Evolutionary conservation across 2,888 invertebrate genomes (phyloP).

Genomic region (Drosophila dives): DNA sequence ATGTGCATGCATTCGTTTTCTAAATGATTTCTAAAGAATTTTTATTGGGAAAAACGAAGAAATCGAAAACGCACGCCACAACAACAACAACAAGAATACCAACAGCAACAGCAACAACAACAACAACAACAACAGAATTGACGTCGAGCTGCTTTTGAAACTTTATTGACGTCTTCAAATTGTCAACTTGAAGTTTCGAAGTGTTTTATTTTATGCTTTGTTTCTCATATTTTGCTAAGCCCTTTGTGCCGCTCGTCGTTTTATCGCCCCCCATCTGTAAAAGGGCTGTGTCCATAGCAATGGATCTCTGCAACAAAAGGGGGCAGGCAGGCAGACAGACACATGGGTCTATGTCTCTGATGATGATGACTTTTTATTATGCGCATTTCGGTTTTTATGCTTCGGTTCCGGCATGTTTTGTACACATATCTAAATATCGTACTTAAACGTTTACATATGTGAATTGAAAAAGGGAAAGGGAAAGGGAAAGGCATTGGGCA

Average conservation of each 20-base stretch:
- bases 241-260: conserved; percentile 58
- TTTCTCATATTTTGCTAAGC: conserved; percentile 74
- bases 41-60: conserved; percentile 72
- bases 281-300: conserved; percentile 62
- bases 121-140: conserved; percentile 30
- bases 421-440: conserved; percentile 76
- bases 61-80: conserved; percentile 53
- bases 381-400: conserved; percentile 76
- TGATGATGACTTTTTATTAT: conserved; percentile 74
- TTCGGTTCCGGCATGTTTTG: conserved; percentile 75
- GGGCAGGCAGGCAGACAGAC: not conserved
- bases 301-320: conserved; percentile 2
- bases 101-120: conserved; percentile 2
- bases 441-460: conserved; percentile 76
- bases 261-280: conserved; percentile 76
- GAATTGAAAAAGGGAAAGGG: conserved; percentile 17
- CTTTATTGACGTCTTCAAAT: conserved; percentile 79
- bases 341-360: conserved; percentile 51
- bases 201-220: conserved; percentile 79
- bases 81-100: conserved; percentile 25
- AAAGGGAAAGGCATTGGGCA: conserved; percentile 7
- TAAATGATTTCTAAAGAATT: conserved; percentile 74
- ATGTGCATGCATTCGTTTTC: conserved; percentile 76
- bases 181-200: conserved; percentile 74
- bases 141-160: conserved; percentile 61